Conservation (phyloP, 2,113 vertebrate genomes). For the Proterorhinus semilunaris region DNA sequence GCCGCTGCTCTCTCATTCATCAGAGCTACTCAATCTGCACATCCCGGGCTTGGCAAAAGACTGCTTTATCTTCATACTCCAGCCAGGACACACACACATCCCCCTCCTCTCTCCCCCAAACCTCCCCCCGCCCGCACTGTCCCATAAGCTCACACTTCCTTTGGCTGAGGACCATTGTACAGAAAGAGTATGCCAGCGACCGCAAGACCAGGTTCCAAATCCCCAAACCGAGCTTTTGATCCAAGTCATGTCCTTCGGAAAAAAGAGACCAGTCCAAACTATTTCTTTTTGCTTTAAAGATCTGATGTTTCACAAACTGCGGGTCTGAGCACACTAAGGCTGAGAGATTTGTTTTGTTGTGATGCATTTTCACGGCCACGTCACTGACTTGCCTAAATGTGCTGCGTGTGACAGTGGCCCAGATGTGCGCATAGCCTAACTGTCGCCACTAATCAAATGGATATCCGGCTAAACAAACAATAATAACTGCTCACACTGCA, state of each 20-base stretch:
- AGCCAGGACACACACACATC: slow-evolving; percentile 17
- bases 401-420: not conserved
- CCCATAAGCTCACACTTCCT: slow-evolving; percentile 46
- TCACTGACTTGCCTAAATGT: not conserved
- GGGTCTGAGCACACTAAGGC: too few species aligned
- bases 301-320: too few species aligned
- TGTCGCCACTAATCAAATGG: slow-evolving; percentile 20
- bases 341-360: not conserved
- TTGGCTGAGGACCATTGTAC: slow-evolving; percentile 56
- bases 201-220: slow-evolving; percentile 35
- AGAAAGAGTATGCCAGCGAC: slow-evolving; percentile 51
- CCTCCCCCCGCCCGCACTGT: slow-evolving; percentile 17
- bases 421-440: not conserved
- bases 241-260: slow-evolving; percentile 33
- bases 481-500: slow-evolving; percentile 36
- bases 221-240: slow-evolving; percentile 61
- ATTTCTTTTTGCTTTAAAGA: slow-evolving; percentile 1
- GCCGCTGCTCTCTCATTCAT: slow-evolving; percentile 53
- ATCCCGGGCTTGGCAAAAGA: slow-evolving; percentile 61
- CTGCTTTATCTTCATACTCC: slow-evolving; percentile 61
- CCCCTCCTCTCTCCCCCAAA: slow-evolving; percentile 32
- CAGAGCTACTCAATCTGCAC: slow-evolving; percentile 61
- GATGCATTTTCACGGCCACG: not conserved
- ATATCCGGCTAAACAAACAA: slow-evolving; percentile 38
- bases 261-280: slow-evolving; percentile 44